These are phyloP conservation scores for Eucriotettix oculatus DNA, from an alignment of 2,888 invertebrate species.

Conservation along the genomic window DNA sequence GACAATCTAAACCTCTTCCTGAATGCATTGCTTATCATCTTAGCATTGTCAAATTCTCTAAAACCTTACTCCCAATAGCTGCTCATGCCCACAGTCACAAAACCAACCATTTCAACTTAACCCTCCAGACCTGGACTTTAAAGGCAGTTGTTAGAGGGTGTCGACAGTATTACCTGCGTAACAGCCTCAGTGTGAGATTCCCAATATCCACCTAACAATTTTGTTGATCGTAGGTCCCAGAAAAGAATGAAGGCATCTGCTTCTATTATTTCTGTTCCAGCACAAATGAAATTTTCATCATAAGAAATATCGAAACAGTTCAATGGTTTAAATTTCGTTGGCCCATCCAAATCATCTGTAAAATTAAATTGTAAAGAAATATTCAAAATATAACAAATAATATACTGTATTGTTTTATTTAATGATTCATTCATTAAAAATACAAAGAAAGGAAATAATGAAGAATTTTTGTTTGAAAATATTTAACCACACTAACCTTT, in stretches of 20 bases:
- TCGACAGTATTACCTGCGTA: conserved; percentile 38
- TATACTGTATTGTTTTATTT: conserved; percentile 8
- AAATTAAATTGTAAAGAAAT: neutral
- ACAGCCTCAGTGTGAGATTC: conserved; percentile 71
- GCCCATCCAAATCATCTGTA: conserved; percentile 23
- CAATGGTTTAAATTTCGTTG: conserved; percentile 34
- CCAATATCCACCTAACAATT: conserved; percentile 61
- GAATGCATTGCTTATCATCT: too few relatives aligned
- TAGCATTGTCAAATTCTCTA: too few relatives aligned
- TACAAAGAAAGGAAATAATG: neutral
- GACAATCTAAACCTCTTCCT: too few relatives aligned
- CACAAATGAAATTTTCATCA: conserved; percentile 51
- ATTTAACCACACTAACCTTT: conserved; percentile 21
- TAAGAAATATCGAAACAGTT: conserved; percentile 58
- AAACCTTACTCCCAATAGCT: too few relatives aligned
- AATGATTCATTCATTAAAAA: neutral
- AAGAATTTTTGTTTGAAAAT: too few relatives aligned
- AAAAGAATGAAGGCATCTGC: conserved; percentile 61
- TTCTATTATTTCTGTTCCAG: conserved; percentile 52
- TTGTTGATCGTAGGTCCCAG: conserved; percentile 50
- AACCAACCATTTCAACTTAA: too few relatives aligned
- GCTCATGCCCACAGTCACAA: too few relatives aligned
- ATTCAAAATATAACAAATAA: conserved; percentile 16
- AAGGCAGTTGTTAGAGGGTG: too few relatives aligned
- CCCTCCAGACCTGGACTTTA: too few relatives aligned